phyloP scores from a whole-genome alignment of 2,113 vertebrate genomes.

The Epinephelus moara region DNA sequence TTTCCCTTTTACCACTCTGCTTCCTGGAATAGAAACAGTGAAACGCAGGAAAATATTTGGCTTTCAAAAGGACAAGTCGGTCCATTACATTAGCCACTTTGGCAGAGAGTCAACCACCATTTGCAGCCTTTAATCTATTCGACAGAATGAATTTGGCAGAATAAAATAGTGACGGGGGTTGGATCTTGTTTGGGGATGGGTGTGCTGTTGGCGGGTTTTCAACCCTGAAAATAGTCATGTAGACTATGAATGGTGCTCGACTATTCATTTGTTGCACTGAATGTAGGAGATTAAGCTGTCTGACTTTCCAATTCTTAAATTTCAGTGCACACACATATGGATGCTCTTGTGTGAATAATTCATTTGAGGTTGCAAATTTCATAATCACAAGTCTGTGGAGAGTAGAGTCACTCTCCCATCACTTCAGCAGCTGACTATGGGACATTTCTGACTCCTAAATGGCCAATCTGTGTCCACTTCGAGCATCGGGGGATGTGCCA shows the following conservation, averaged over 20 bases:
- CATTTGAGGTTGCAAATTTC: not conserved
- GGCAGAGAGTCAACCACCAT: slow-evolving; percentile 26
- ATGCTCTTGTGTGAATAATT: not conserved
- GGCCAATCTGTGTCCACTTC: slow-evolving; percentile 16
- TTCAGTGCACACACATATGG: not conserved
- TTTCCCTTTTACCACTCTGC: slow-evolving; percentile 27
- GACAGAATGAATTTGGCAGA: slow-evolving; percentile 33
- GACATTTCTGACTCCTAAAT: slow-evolving; percentile 26
- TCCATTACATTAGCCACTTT: slow-evolving; percentile 30
- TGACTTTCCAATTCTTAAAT: not conserved
- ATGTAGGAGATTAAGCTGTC: not conserved
- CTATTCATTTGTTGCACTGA: slow-evolving; percentile 4
- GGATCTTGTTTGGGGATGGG: slow-evolving; percentile 9
- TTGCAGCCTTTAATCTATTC: slow-evolving; percentile 28
- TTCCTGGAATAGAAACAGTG: slow-evolving; percentile 41
- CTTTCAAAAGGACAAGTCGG: slow-evolving; percentile 28
- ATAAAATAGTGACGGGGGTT: slow-evolving; percentile 11
- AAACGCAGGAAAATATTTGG: slow-evolving; percentile 3
- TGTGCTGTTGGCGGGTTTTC: not conserved
- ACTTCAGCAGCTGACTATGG: not conserved
- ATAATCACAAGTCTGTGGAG: not conserved
- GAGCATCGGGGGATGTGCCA: not conserved
- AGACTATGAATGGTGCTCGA: not conserved
- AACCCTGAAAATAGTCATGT: slow-evolving; percentile 22
- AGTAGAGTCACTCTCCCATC: not conserved